Conservation (phyloP, 2,113 vertebrate genomes). For the Eulacestoma nigropectus region DNA sequence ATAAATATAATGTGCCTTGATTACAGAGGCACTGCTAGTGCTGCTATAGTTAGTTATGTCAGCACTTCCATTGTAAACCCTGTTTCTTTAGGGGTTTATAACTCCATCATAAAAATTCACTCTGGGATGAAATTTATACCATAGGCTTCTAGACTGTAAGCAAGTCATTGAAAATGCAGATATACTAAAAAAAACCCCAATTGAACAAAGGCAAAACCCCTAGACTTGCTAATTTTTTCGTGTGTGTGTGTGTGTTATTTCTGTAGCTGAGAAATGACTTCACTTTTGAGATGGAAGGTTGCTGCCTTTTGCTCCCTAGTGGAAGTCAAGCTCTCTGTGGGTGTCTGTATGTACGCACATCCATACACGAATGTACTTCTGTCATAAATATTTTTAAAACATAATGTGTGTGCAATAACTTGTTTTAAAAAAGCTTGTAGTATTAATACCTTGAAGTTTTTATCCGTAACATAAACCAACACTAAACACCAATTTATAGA, state of each 20-base stretch:
- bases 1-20: constrained; percentile 75
- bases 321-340: not conserved
- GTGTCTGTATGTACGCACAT: not conserved
- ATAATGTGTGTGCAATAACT: not conserved
- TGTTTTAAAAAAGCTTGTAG: not conserved
- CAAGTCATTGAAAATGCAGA: constrained; percentile 28
- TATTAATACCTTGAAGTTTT: constrained; percentile 20
- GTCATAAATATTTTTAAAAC: constrained; percentile 3
- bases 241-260: not conserved
- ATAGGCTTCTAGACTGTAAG: constrained; percentile 36
- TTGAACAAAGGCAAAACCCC: not conserved
- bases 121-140: constrained; percentile 69
- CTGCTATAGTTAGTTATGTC: constrained; percentile 73
- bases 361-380: not conserved
- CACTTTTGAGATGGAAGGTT: not conserved
- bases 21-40: constrained; percentile 63
- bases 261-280: not conserved
- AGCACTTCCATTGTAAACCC: constrained; percentile 74
- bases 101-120: constrained; percentile 72
- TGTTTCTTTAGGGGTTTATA: constrained; percentile 71
- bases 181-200: not conserved
- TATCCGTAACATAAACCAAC: constrained; percentile 22
- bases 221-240: not conserved
- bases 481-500: constrained; percentile 59
- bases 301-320: not conserved